phyloP scores from a whole-genome alignment of 2,888 invertebrate genomes.

The Eilema griseolum region DNA sequence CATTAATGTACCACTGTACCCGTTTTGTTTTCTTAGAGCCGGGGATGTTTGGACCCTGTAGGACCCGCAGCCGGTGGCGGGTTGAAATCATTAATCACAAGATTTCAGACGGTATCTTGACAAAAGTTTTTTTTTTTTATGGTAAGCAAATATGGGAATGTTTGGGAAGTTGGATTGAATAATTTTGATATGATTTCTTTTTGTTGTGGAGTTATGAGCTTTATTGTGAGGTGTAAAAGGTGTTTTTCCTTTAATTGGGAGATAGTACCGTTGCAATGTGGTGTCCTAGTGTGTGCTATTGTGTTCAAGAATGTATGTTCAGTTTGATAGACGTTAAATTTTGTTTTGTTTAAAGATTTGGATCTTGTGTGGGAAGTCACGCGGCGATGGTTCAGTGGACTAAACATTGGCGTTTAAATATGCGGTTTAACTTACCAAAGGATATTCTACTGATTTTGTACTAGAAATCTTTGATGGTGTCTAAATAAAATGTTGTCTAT shows the following conservation, averaged over 20 bases:
- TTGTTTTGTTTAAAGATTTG: slow-evolving; percentile 29
- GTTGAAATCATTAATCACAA: slow-evolving; percentile 81
- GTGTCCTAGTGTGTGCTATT: slow-evolving; percentile 37
- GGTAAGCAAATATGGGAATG: slow-evolving; percentile 81
- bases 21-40: slow-evolving; percentile 75
- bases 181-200: slow-evolving; percentile 15
- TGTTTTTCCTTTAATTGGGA: slow-evolving; percentile 11
- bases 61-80: slow-evolving; percentile 58
- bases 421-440: neutral
- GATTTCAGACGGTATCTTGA: slow-evolving; percentile 68
- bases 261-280: slow-evolving; percentile 9
- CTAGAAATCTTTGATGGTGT: too few species aligned
- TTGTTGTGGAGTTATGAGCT: neutral
- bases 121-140: slow-evolving; percentile 81
- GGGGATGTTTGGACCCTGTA: slow-evolving; percentile 58
- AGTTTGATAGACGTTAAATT: slow-evolving; percentile 48
- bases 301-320: slow-evolving; percentile 43
- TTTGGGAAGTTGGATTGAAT: slow-evolving; percentile 42
- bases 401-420: neutral
- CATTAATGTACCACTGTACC: slow-evolving; percentile 73
- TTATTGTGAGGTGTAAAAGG: slow-evolving; percentile 12
- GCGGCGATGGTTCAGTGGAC: neutral
- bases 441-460: neutral
- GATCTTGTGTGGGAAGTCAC: slow-evolving; percentile 32
- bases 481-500: too few species aligned